Conservation (phyloP, 2,797 vertebrate species). For the Coendou prehensilis region DNA sequence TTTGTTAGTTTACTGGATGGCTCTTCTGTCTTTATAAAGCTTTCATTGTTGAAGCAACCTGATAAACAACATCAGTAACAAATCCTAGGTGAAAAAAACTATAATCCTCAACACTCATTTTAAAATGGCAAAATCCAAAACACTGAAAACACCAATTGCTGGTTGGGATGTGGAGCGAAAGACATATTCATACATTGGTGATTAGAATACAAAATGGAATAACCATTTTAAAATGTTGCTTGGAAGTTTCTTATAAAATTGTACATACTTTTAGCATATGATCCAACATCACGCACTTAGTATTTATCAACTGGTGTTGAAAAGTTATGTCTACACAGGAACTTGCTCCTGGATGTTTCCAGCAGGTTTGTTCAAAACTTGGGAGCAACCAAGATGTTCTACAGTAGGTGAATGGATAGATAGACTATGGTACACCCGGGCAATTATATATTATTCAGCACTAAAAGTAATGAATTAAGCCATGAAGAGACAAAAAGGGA, state of each 20-base stretch:
- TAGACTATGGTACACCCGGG: not conserved
- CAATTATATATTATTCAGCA: not conserved
- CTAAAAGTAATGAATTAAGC: not conserved
- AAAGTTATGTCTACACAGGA: not conserved
- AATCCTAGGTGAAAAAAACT: not conserved
- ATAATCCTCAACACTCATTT: not conserved
- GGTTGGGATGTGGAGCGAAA: not conserved
- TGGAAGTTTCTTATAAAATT: not conserved
- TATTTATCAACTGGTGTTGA: not conserved
- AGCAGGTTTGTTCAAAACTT: not conserved
- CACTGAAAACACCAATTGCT: not conserved
- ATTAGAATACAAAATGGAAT: not conserved
- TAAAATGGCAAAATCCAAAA: not conserved
- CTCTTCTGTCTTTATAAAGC: not conserved
- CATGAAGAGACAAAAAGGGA: not conserved
- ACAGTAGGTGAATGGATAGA: not conserved
- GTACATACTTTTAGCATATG: no score
- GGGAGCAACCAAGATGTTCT: not conserved
- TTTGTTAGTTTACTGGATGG: not conserved
- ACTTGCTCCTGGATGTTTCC: not conserved
- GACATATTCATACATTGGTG: not conserved
- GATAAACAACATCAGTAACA: conserved; percentile 23
- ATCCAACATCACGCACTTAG: not conserved
- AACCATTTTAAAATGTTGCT: not conserved
- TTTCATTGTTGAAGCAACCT: not conserved